phyloP scores from a whole-genome alignment of 2,113 vertebrate species.

The Mustela lutreola region DNA sequence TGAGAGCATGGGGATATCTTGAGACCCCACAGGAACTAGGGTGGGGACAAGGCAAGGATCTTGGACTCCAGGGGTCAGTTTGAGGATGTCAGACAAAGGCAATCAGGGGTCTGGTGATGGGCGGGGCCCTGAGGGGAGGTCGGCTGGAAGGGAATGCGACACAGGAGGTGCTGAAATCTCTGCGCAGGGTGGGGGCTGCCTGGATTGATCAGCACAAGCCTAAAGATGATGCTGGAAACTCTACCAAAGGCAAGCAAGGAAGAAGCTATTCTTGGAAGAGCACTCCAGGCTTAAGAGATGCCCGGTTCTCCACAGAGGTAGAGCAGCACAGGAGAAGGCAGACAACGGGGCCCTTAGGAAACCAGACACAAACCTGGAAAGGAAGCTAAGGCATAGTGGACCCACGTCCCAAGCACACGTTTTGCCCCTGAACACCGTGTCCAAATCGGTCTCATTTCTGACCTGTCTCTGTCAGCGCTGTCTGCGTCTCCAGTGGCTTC shows the following conservation, averaged over 20 bases:
- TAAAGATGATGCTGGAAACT: not conserved
- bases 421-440: not conserved
- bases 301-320: not conserved
- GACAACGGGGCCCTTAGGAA: fast-evolving
- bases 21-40: not conserved
- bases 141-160: not conserved
- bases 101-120: not conserved
- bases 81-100: not conserved
- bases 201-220: not conserved
- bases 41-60: not conserved
- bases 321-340: not conserved
- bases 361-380: not conserved
- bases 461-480: not conserved
- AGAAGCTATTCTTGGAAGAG: not conserved
- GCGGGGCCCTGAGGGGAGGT: not conserved
- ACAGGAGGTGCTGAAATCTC: fast-evolving
- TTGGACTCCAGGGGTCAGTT: not conserved
- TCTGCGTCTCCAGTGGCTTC: not conserved
- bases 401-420: fast-evolving
- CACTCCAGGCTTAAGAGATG: not conserved
- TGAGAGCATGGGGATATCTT: not conserved
- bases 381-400: too few relatives aligned
- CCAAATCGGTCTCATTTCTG: not conserved
- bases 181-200: not conserved
- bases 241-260: not conserved